phyloP scores from a whole-genome alignment of 1,140 invertebrate genomes.

The Tetramorium parvispinum region DNA sequence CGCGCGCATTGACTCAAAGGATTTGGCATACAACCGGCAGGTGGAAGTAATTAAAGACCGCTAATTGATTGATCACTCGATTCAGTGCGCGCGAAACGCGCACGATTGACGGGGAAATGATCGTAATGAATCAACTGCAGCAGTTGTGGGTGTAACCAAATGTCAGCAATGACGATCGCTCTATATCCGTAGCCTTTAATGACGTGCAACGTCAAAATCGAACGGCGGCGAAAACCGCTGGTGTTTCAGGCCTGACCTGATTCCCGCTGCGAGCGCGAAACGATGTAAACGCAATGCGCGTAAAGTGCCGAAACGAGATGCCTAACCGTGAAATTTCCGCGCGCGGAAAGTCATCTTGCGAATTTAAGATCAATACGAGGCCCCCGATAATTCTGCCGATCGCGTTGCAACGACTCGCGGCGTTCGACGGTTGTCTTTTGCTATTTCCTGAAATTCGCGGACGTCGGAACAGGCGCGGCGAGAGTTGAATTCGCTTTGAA shows the following conservation, averaged over 20 bases:
- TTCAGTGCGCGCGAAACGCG: not conserved
- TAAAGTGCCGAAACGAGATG: constrained; percentile 51
- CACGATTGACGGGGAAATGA: not conserved
- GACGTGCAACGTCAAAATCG: constrained; percentile 65
- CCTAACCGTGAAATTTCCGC: constrained; percentile 9
- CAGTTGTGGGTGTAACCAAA: constrained; percentile 2
- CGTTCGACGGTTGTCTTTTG: not conserved
- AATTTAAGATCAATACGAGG: constrained; percentile 42
- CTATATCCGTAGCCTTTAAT: constrained; percentile 69
- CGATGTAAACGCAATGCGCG: constrained; percentile 64
- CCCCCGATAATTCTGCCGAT: constrained; percentile 4
- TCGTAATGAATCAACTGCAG: constrained; percentile 26
- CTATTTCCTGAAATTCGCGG: not conserved
- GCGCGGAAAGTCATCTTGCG: constrained; percentile 11
- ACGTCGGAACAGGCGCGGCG: not conserved
- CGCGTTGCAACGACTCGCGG: not conserved
- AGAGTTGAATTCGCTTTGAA: not conserved
- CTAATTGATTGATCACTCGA: constrained; percentile 31
- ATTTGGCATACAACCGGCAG: not conserved
- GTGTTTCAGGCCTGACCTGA: constrained; percentile 59
- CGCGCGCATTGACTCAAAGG: constrained; percentile 12
- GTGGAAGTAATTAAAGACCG: constrained; percentile 34
- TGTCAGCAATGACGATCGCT: constrained; percentile 23
- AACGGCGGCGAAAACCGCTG: constrained; percentile 47
- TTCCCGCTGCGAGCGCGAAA: constrained; percentile 53